These are phyloP conservation scores for Rhinella marina DNA, from an alignment of 2,797 vertebrate genomes.

Conservation along the genomic window DNA sequence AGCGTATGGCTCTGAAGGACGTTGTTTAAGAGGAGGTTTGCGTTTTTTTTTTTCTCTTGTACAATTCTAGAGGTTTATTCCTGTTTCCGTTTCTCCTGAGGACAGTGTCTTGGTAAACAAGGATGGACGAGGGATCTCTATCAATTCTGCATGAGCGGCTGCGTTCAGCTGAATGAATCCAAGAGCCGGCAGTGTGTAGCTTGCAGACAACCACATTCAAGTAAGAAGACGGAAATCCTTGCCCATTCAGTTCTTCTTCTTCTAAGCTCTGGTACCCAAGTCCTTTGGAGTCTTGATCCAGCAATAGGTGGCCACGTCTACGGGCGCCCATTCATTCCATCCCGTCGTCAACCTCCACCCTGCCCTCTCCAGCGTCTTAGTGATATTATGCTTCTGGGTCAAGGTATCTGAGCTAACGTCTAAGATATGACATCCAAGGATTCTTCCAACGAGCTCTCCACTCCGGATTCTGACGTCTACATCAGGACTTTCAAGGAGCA, in stretches of 20 bases:
- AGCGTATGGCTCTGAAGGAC: constrained; percentile 47
- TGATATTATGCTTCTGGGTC: constrained; percentile 66
- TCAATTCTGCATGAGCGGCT: constrained; percentile 88
- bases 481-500: constrained; percentile 98
- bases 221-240: constrained; percentile 15
- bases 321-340: not conserved
- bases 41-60: not conserved
- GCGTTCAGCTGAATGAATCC: constrained; percentile 81
- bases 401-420: constrained; percentile 65
- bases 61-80: not conserved
- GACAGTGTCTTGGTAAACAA: constrained; percentile 60
- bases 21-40: constrained; percentile 10
- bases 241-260: not conserved
- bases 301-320: not conserved
- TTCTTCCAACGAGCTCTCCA: constrained; percentile 77
- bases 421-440: constrained; percentile 83
- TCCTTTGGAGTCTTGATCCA: not conserved
- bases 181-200: constrained; percentile 71
- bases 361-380: constrained; percentile 63
- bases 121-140: constrained; percentile 72
- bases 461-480: constrained; percentile 87
- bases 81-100: constrained; percentile 42
- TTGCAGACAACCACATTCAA: constrained; percentile 73
- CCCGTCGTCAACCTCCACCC: constrained; percentile 48
- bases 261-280: constrained; percentile 1